Evolutionary conservation across 2,888 invertebrate species (phyloP), one percentile per base, ranked within the genome.

Genomic region (Lysandra bellargus): DNA sequence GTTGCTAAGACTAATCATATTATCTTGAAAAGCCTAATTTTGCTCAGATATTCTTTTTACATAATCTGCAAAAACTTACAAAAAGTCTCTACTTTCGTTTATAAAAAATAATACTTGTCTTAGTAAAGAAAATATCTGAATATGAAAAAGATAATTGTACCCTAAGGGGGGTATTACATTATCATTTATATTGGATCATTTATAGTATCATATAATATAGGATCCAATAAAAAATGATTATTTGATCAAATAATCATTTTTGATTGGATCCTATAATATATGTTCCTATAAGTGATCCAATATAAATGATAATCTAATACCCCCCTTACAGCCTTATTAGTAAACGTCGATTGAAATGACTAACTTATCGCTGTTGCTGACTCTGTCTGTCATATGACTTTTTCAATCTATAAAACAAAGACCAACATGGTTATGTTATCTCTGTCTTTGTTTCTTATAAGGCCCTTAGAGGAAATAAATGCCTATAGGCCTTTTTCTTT

Each of bases 1-100:
- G 53, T 76, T 76, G 76, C 57, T 76, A 53, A 76, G 76, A 53
- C 23, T 57, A 76, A 76, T 75, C 74, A 75, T 75, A 75, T 75
- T 75, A 75, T 75, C 74, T 23, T 44, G 57, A 73, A 74, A 49
- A 49, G 12, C 44, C 74, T 23, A 30, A 44, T 44, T 49, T 75
- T 75, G 4, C 44, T 74, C 9, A 44, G 9, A 75, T 33, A 49
- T 23, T 30, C 14, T 49, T 75, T 75, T 49, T 17, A 33, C 5
- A 14, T 69, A 7, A 33, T 57, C 14, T 69, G 33, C 5, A 69
- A 17, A 69, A 69, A 30, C 61, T 64, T 12, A 30, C 33, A 7
- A 69, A 12, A 64, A 30, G 17, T 14, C 5, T 14, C 14, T 64
- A 30, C 9, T 64, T 64, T 23, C 23, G 23, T 9, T 7, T 6